Evolutionary conservation across 2,797 vertebrate genomes (phyloP).

Genomic region (Sternarchorhynchus goeldii): DNA sequence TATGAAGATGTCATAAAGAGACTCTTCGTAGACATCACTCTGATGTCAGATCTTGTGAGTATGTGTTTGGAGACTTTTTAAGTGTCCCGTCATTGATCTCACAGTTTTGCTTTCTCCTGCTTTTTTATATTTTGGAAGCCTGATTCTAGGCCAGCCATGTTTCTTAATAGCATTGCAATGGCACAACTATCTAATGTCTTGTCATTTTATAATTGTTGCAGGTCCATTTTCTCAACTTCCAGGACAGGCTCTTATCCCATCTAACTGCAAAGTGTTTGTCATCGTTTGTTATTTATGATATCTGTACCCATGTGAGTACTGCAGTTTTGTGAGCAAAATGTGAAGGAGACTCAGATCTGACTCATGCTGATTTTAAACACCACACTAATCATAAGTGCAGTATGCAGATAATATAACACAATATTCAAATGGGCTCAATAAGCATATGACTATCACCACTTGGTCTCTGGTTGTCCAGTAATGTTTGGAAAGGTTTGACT

Average conservation of each 20-base stretch:
- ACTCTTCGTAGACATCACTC: conserved; percentile 58
- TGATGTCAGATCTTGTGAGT: conserved; percentile 72
- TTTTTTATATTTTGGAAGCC: background rate
- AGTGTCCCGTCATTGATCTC: background rate
- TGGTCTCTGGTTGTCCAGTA: too few relatives aligned
- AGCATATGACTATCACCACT: too few relatives aligned
- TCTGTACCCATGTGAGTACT: conserved; percentile 70
- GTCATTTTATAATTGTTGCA: conserved; percentile 56
- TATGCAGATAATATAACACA: too few relatives aligned
- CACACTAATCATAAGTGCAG: too few relatives aligned
- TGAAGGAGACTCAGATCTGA: too few relatives aligned
- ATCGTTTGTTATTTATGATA: conserved; percentile 72
- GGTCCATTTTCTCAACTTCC: conserved; percentile 70
- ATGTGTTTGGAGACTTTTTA: background rate
- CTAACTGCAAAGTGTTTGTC: conserved; percentile 80
- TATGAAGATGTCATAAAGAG: conserved; percentile 44
- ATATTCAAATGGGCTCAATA: too few relatives aligned
- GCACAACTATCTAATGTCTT: background rate
- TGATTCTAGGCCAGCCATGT: too few relatives aligned
- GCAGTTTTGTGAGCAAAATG: conserved; percentile 12
- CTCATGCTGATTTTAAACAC: too few relatives aligned
- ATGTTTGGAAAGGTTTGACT: too few relatives aligned
- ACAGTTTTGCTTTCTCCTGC: background rate
- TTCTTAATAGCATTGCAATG: too few relatives aligned
- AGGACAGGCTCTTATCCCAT: conserved; percentile 80